Evolutionary conservation across 2,797 vertebrate species (phyloP).

Genomic region (Sebastes trivittatus): DNA sequence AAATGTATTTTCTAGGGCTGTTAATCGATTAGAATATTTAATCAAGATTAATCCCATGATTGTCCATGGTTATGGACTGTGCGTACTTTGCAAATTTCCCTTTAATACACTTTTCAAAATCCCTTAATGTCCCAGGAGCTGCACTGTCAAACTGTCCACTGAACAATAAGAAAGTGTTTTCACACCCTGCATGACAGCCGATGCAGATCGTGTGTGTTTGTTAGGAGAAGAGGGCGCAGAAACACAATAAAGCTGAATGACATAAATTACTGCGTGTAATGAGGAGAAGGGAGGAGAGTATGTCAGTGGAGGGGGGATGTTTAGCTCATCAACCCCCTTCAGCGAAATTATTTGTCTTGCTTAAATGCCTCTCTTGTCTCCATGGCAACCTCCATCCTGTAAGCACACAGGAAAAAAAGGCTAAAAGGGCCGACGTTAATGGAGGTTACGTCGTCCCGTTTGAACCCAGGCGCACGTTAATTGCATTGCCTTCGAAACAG

Average conservation of each 20-base stretch:
- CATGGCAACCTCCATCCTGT: slow-evolving; percentile 12
- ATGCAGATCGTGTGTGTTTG: neutral
- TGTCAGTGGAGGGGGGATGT: neutral
- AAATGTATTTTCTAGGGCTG: neutral
- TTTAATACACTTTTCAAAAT: neutral
- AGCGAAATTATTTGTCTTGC: slow-evolving; percentile 24
- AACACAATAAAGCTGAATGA: neutral
- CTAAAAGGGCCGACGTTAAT: slow-evolving; percentile 9
- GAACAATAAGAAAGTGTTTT: neutral
- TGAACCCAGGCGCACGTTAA: slow-evolving; percentile 19
- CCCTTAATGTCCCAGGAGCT: neutral
- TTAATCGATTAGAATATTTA: no score
- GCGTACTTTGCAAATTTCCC: neutral
- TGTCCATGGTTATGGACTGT: neutral
- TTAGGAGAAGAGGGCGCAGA: neutral
- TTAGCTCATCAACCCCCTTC: slow-evolving; percentile 27
- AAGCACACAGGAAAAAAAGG: neutral
- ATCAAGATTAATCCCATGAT: no score
- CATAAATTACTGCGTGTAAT: slow-evolving; percentile 3
- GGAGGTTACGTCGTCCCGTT: slow-evolving; percentile 26
- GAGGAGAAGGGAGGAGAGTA: neutral
- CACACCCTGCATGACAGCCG: neutral
- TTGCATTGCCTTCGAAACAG: neutral
- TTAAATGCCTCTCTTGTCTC: slow-evolving; percentile 26
- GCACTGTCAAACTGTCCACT: neutral